Evolutionary conservation across 2,888 invertebrate genomes (phyloP).

Genomic region (Clistopyga incitator): DNA sequence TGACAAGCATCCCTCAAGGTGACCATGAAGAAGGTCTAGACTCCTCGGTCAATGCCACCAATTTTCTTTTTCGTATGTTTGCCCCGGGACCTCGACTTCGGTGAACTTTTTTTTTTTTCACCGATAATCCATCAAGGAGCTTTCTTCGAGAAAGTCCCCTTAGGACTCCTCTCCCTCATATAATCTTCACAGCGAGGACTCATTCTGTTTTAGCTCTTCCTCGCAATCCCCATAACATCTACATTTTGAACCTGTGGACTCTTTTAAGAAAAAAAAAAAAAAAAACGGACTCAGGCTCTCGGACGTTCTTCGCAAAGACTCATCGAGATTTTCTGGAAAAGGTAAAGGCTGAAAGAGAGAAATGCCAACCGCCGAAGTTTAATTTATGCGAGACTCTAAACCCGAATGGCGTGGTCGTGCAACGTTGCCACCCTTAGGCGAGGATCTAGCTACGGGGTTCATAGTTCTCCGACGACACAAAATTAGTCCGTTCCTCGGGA

Average conservation of each 20-base stretch:
- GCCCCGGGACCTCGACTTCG: not conserved
- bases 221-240: not conserved
- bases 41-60: slow-evolving; percentile 34
- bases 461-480: slow-evolving; percentile 29
- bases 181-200: slow-evolving; percentile 2
- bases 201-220: not conserved
- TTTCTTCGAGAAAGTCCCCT: not conserved
- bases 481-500: slow-evolving; percentile 46
- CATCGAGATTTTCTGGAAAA: slow-evolving; percentile 24
- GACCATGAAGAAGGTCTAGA: slow-evolving; percentile 12
- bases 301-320: slow-evolving; percentile 15
- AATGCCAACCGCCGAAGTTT: slow-evolving; percentile 33
- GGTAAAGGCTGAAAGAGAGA: slow-evolving; percentile 17
- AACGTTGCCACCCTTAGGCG: not conserved
- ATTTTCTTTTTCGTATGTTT: slow-evolving; percentile 10
- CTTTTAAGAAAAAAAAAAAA: slow-evolving; percentile 16
- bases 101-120: slow-evolving; percentile 6
- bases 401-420: slow-evolving; percentile 9
- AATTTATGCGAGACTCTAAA: slow-evolving; percentile 58
- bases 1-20: not conserved
- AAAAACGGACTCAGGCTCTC: slow-evolving; percentile 1
- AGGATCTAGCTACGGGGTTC: slow-evolving; percentile 1
- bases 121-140: slow-evolving; percentile 34
- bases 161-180: not conserved
- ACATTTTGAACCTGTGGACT: not conserved